phyloP scores from a whole-genome alignment of 2,113 vertebrate genomes.

The Cichladusa arquata region DNA sequence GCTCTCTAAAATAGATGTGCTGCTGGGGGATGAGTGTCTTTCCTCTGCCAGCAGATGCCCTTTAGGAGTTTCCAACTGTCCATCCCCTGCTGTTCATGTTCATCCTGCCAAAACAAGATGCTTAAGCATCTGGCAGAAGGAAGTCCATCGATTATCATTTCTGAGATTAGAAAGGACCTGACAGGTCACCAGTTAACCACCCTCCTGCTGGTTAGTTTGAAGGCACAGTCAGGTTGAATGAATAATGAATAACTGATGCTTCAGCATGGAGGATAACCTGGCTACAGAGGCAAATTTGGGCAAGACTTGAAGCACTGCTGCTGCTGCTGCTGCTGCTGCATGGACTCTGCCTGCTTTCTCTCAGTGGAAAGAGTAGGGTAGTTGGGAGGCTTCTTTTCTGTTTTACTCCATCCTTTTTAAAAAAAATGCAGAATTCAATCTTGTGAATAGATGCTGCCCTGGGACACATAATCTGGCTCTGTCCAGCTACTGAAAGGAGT shows the following conservation, averaged over 20 bases:
- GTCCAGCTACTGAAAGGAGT: neutral
- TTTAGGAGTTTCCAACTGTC: neutral
- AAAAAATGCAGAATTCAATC: neutral
- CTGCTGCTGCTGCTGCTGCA: neutral
- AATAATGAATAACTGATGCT: neutral
- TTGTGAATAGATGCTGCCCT: neutral
- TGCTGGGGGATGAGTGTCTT: neutral
- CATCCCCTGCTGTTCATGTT: neutral
- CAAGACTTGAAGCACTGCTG: neutral
- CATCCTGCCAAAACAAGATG: conserved; percentile 10
- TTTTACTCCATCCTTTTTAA: neutral
- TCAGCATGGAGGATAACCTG: neutral
- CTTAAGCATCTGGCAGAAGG: neutral
- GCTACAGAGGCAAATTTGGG: neutral
- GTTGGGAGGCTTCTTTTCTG: neutral
- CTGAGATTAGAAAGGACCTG: neutral
- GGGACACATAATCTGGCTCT: neutral
- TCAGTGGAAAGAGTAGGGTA: neutral
- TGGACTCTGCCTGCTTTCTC: neutral
- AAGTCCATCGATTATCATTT: neutral
- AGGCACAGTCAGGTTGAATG: neutral
- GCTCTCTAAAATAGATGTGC: neutral
- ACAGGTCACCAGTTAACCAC: neutral
- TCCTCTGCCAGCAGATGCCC: neutral
- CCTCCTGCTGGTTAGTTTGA: neutral